Evolutionary conservation across 2,113 vertebrate species (phyloP), one percentile per base, ranked within the genome.

Genomic region (Calyptommatus sinebrachiatus): DNA sequence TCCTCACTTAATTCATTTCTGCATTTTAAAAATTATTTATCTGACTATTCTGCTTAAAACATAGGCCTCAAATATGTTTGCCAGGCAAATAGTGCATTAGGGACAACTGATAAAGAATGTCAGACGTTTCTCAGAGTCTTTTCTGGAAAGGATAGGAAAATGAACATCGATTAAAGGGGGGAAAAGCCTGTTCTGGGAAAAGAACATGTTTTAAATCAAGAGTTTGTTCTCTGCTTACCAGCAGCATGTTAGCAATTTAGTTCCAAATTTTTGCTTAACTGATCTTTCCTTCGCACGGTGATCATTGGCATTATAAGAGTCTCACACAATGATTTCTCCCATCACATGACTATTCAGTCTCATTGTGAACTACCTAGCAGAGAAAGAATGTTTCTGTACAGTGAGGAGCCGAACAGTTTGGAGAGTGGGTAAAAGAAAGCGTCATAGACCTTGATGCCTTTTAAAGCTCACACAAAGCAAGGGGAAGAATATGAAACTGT

Each of bases 341-440:
- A 81, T 62, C 48, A 26, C 66, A 81, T 76, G 65, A 81, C 41
- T 57, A 57, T 57, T 24, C 70, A 81, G 73, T 81, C 65, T 81
- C 41, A 35, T 70, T 81, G 26, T 69, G 62, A 81, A 81, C 66
- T 76, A 73, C 66, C 73, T 81, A 66, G 69, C 69, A 53, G 72
- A 48, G 79, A 69, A 76, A 62, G n/a, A 81, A 76, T 76, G 73
- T 81, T 81, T 67, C 69, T 28, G 62, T 76, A 81, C 63, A 70
- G 70, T 35, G 18, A 70, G 79, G 79, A 81, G 72, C 79, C 73
- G 62, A 66, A 29, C n/a, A 70, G 79, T 81, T 65, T 76, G 73
- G 73, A 57, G 41, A 46, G 26, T 6, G 50, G 9, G 62, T 66
- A 28, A 21, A 41, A 69, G 35, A 62, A 75, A 61, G 12, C 22